These are phyloP conservation scores for Thamnophis sirtalis DNA, from an alignment of 2,113 vertebrate species.

Conservation along the genomic window DNA sequence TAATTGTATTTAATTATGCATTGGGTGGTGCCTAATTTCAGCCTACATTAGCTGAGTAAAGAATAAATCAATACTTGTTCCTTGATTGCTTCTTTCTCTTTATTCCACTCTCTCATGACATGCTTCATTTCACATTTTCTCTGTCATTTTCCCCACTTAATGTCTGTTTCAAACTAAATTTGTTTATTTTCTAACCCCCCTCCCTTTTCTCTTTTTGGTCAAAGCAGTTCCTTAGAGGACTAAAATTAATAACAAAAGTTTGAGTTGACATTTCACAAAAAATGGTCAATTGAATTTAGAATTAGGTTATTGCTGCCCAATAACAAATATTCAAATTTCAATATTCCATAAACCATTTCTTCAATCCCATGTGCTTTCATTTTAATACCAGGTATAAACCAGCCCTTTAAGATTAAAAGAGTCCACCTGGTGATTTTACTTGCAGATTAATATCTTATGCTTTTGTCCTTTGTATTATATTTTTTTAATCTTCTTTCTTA, in stretches of 20 bases:
- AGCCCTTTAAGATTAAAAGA: background rate
- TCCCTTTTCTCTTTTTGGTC: constrained; percentile 5
- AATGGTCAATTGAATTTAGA: constrained; percentile 31
- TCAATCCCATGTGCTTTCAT: background rate
- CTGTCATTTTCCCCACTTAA: background rate
- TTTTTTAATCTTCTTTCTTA: background rate
- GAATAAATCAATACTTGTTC: background rate
- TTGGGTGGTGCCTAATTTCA: background rate
- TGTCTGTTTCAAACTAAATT: background rate
- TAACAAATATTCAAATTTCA: background rate
- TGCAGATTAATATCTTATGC: background rate
- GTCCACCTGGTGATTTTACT: background rate
- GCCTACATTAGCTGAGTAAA: background rate
- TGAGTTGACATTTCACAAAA: constrained; percentile 23
- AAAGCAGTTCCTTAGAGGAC: constrained; percentile 14
- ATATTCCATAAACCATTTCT: constrained; percentile 17
- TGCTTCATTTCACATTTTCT: background rate
- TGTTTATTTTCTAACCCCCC: constrained; percentile 1
- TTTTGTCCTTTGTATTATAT: background rate
- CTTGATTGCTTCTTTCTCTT: background rate
- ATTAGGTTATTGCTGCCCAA: background rate
- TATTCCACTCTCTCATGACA: background rate
- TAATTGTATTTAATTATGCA: background rate
- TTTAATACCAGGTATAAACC: background rate
- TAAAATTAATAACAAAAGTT: background rate